Evolutionary conservation across 1,140 invertebrate species (phyloP).

Genomic region (Campoletis sonorensis): DNA sequence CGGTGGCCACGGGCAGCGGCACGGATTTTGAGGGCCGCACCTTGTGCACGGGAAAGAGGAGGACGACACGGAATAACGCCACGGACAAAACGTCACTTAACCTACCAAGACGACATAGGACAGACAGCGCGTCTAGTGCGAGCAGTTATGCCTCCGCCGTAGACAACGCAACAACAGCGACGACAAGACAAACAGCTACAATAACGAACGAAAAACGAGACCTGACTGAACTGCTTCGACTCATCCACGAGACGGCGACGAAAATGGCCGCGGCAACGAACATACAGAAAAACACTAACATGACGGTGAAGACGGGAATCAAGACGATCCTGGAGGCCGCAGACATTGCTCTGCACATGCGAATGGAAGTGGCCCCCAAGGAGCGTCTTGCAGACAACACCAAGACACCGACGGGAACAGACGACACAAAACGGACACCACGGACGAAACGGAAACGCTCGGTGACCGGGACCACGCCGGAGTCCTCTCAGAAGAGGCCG

Average conservation of each 20-base stretch:
- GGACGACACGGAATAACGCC: too few species aligned
- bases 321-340: conserved; percentile 38
- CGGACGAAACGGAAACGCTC: conserved; percentile 37
- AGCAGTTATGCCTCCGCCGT: background rate
- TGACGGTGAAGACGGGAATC: conserved; percentile 31
- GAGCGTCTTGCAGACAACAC: background rate
- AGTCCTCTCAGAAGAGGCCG: background rate
- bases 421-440: conserved; percentile 28
- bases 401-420: background rate
- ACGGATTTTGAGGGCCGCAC: conserved; percentile 33
- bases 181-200: background rate
- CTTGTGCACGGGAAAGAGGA: conserved; percentile 13
- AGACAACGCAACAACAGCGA: background rate
- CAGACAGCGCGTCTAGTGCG: conserved; percentile 28
- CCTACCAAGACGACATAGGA: conserved; percentile 3
- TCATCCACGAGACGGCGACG: conserved; percentile 18
- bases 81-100: background rate
- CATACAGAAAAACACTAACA: conserved; percentile 41
- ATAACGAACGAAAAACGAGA: background rate
- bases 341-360: conserved; percentile 23
- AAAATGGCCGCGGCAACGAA: conserved; percentile 27
- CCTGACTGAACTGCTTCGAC: background rate
- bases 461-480: conserved; percentile 20
- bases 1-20: conserved; percentile 29
- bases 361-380: background rate